A percentile compares a stretch with the other conserved stretches of the same genome.
These are phyloP conservation scores for Coilia nasus DNA, from an alignment of 2,797 vertebrate species.

Conservation along the genomic window DNA sequence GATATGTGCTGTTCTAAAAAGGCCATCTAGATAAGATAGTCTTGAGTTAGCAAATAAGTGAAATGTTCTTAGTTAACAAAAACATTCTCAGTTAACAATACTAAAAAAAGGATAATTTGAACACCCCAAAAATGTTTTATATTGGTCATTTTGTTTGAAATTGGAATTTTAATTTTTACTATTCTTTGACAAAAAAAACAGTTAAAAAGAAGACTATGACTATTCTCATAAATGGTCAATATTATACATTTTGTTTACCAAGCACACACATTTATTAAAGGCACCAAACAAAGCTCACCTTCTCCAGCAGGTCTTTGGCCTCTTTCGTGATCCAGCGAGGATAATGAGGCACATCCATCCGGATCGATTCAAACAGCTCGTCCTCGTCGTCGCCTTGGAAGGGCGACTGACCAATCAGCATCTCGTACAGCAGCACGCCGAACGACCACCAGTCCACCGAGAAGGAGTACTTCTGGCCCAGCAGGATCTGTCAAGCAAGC, in stretches of 20 bases:
- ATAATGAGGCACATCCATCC: slow-evolving; percentile 87
- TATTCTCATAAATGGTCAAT: too few relatives aligned
- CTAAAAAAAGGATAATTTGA: neutral
- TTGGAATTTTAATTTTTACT: too few relatives aligned
- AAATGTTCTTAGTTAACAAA: too few relatives aligned
- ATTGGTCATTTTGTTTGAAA: too few relatives aligned
- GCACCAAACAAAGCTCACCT: slow-evolving; percentile 68
- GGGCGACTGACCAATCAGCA: slow-evolving; percentile 97
- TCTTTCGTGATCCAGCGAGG: slow-evolving; percentile 96
- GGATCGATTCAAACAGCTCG: slow-evolving; percentile 94
- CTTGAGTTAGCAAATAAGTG: neutral
- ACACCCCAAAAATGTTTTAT: neutral
- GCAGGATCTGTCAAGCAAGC: slow-evolving; percentile 80
- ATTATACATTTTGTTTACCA: too few relatives aligned
- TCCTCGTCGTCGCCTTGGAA: slow-evolving; percentile 98
- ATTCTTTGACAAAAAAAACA: too few relatives aligned
- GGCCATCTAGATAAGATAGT: neutral
- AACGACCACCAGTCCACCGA: slow-evolving; percentile 99
- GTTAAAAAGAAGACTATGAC: too few relatives aligned
- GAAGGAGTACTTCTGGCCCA: slow-evolving; percentile 91
- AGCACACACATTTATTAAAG: neutral
- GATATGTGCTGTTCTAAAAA: neutral
- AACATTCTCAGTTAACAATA: slow-evolving; percentile 1
- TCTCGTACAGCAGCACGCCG: slow-evolving; percentile 96
- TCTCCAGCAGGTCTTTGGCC: slow-evolving; percentile 88